phyloP scores from a whole-genome alignment of 2,888 invertebrate species.

The Ormyrus nitidulus region DNA sequence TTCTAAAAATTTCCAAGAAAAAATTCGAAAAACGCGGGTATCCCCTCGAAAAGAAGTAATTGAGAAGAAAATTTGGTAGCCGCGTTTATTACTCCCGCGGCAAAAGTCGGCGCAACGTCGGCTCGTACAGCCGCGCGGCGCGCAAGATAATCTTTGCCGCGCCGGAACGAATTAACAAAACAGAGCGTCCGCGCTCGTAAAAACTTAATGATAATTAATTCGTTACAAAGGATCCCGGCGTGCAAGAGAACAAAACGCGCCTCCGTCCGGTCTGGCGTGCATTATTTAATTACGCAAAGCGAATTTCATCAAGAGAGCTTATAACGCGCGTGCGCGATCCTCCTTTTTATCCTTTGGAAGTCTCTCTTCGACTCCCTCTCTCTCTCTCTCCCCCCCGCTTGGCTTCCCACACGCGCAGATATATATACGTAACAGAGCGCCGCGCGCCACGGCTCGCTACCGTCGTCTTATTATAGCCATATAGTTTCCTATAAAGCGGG shows the following conservation, averaged over 20 bases:
- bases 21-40: no score
- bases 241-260: slow-evolving; percentile 43
- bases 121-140: no score
- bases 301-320: slow-evolving; percentile 41
- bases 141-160: no score
- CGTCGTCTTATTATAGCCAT: slow-evolving; percentile 47
- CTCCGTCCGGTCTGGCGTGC: slow-evolving; percentile 26
- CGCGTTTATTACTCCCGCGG: no score
- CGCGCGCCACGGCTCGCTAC: slow-evolving; percentile 40
- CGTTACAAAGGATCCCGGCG: slow-evolving; percentile 42
- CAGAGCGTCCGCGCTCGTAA: slow-evolving; percentile 7
- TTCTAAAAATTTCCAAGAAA: no score
- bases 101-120: no score
- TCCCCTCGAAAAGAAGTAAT: no score
- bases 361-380: slow-evolving; percentile 26
- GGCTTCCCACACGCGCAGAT: not conserved
- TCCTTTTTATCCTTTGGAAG: slow-evolving; percentile 12
- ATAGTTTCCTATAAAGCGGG: slow-evolving; percentile 56
- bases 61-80: no score
- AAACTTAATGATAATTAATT: slow-evolving; percentile 55
- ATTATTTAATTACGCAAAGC: slow-evolving; percentile 51
- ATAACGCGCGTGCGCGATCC: slow-evolving; percentile 5
- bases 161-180: slow-evolving; percentile 1
- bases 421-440: not conserved
- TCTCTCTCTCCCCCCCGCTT: not conserved